Evolutionary conservation across 2,113 vertebrate genomes (phyloP), one percentile per base, ranked within the genome.

Genomic region (Eretmochelys imbricata): DNA sequence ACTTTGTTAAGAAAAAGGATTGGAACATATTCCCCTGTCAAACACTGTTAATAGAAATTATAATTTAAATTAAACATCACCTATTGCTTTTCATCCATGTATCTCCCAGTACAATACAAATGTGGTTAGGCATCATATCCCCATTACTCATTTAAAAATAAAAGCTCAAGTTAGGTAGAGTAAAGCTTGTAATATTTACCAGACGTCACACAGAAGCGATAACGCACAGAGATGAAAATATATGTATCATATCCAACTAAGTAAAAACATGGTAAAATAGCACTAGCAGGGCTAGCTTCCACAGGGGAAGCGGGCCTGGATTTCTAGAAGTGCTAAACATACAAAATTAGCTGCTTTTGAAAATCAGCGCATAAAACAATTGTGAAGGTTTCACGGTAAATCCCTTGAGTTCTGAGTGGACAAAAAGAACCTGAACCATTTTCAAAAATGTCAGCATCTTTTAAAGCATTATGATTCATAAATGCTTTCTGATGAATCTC

Each of bases 381-480:
- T 48, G 14, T 46, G 75, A 78, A 78, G 65, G 5, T 38, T 72
- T 72, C 3, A n/a, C 1, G 10, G 65, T 5, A 78, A 78, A 29
- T 48, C 46, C 24, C 46, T 78, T 78, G 75, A 78, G 38, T 46
- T 78, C 42, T 78, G 13, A 48, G 75, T 78, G 42, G 50, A 87
- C 5, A 88, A 42, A 78, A 78, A 78, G 4, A 95, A 48, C 48
- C 75, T 62, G 46, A 76, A 84, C 11, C 3, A 8, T 54, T 92
- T 95, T 95, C 96, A 65, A 95, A 87, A n/a, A 62, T 1, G 54
- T 84, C 82, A 95, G 85, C 89, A 94, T 65, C 82, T 96, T 95
- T 94, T 38, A 38, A 14, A 96, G 96, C 96, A 96, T 96, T 95
- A 50, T 80, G 54, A 97, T 96, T 95, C 91, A 91, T 93, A 96